phyloP scores from a whole-genome alignment of 2,797 vertebrate species.

The Phoxinus dragarum region DNA sequence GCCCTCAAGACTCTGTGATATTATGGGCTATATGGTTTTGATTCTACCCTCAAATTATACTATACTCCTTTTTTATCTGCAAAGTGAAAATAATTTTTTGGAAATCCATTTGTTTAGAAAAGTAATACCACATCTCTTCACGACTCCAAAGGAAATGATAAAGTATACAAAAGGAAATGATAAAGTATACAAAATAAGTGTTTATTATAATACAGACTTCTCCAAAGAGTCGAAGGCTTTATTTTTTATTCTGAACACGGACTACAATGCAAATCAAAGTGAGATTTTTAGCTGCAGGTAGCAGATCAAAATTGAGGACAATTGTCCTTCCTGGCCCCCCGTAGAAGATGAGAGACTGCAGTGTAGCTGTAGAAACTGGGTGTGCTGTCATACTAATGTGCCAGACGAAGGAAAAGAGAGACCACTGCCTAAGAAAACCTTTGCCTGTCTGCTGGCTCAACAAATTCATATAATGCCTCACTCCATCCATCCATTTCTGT shows the following conservation, averaged over 20 bases:
- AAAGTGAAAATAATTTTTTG: neutral
- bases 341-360: constrained; percentile 64
- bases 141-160: neutral
- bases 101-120: neutral
- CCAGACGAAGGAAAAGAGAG: constrained; percentile 19
- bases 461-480: constrained; percentile 34
- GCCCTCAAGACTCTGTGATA: neutral
- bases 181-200: neutral
- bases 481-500: constrained; percentile 9
- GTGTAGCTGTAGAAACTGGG: constrained; percentile 55
- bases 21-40: neutral
- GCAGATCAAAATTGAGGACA: constrained; percentile 68
- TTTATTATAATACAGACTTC: constrained; percentile 29
- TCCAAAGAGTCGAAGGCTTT: constrained; percentile 36
- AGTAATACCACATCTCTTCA: neutral
- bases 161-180: neutral
- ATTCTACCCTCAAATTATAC: neutral
- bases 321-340: constrained; percentile 68
- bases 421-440: constrained; percentile 31
- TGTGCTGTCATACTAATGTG: constrained; percentile 63
- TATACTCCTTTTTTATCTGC: neutral
- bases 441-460: constrained; percentile 17
- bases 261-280: constrained; percentile 69
- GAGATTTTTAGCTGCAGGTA: constrained; percentile 57
- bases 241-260: constrained; percentile 66